phyloP scores from a whole-genome alignment of 2,888 invertebrate species.

The Lapara coniferarum region DNA sequence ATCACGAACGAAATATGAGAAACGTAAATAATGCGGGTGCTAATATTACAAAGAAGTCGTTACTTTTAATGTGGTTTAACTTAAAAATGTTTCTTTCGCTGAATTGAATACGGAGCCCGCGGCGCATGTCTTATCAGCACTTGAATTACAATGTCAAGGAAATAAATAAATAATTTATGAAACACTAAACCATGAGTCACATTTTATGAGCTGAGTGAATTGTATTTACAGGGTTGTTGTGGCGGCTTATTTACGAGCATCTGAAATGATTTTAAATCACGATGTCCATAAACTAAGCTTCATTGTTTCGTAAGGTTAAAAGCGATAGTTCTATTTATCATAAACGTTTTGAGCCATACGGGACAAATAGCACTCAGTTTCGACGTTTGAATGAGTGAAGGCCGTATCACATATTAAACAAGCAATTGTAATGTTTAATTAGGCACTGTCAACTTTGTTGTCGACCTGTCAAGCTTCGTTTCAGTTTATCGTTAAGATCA shows the following conservation, averaged over 20 bases:
- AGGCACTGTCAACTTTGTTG: slow-evolving; percentile 49
- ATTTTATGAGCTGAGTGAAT: slow-evolving; percentile 36
- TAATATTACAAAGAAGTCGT: slow-evolving; percentile 37
- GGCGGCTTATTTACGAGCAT: not conserved
- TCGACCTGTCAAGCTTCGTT: slow-evolving; percentile 58
- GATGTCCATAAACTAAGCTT: not conserved
- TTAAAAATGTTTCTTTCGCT: slow-evolving; percentile 47
- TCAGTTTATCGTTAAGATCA: slow-evolving; percentile 49
- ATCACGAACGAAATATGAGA: slow-evolving; percentile 27
- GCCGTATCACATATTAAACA: slow-evolving; percentile 55
- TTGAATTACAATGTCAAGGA: slow-evolving; percentile 58
- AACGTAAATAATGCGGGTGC: slow-evolving; percentile 16
- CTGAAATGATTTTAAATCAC: not conserved
- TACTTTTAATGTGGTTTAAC: slow-evolving; percentile 47
- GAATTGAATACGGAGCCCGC: slow-evolving; percentile 52
- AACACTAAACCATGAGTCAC: slow-evolving; percentile 41
- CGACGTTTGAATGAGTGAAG: slow-evolving; percentile 45
- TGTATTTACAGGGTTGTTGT: slow-evolving; percentile 22
- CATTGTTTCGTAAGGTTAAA: not conserved
- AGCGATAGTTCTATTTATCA: not conserved
- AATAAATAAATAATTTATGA: slow-evolving; percentile 62
- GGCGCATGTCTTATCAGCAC: slow-evolving; percentile 53
- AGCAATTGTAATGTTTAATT: slow-evolving; percentile 61
- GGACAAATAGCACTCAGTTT: slow-evolving; percentile 16
- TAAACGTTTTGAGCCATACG: not conserved